Base-by-base conservation (phyloP, 92 coral and sea anemone species). In the Muricea muricata region DNA sequence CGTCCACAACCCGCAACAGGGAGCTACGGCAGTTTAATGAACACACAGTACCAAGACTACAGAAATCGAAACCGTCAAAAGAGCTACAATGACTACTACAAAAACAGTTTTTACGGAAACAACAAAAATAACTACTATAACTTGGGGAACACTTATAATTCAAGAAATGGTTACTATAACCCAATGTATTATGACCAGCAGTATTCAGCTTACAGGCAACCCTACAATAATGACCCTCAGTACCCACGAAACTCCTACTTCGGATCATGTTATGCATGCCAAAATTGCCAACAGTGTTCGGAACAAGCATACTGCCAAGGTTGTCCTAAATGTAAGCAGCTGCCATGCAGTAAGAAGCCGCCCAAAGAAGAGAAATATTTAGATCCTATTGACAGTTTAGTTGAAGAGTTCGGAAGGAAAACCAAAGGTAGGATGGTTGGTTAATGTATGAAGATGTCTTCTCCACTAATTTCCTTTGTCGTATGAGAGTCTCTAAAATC, bases 201-300 rank as follows among this genome's bases (percentile, higher is more conserved):
- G 21, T 3, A 65, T 15, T 78, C 48, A 17, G 54, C 83, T 15
- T 26, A 2, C 9, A 32, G 28, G 7, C 42, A 75, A 1, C 1
- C 17, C 35, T 2, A 73, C n/a, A n/a, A n/a, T n/a, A 3, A 3
- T 12, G 24, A 33, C 35, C 48, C 24, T 1, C 70, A 78, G n/a
- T 78, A 32, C 35, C 83, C 83, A 28, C 70, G 58, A 1, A 78
- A 78, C n/a, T 78, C 83, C 29, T 78, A 56, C 45, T 10, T 39
- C 0, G 83, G 71, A 8, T 78, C 89, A 23, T 93, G 97, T 40
- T 73, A 76, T 6, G 80, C 94, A 12, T 93, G 97, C 47, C 92
- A 91, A 63, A 84, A 92, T 30, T 93, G 97, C 60, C 85, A 74
- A 11, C 93, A 91, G 65, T 93, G 97, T 56, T 63, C 88, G 6